Evolutionary conservation across 2,113 vertebrate genomes (phyloP).

Genomic region (Tauraco erythrolophus): DNA sequence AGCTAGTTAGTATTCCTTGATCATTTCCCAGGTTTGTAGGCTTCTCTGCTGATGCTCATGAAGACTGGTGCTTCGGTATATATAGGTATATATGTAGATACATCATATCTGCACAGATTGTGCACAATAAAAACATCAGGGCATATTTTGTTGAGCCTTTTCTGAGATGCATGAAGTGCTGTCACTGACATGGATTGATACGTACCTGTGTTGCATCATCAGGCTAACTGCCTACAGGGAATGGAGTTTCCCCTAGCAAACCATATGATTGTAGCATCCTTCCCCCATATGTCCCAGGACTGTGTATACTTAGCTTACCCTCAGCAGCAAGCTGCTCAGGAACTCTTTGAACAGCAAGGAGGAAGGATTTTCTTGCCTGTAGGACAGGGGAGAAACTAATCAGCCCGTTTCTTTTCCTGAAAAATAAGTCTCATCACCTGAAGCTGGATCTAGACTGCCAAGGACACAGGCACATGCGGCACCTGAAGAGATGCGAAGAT

Average conservation of each 20-base stretch:
- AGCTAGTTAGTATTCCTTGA: not conserved
- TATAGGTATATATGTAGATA: not conserved
- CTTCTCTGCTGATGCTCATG: not conserved
- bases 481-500: fast-evolving
- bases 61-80: not conserved
- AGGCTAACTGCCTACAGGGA: not conserved
- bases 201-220: not conserved
- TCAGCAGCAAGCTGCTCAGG: not conserved
- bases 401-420: not conserved
- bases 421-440: not conserved
- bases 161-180: not conserved
- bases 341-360: not conserved
- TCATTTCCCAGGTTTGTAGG: not conserved
- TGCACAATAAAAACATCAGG: not conserved
- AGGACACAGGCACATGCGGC: fast-evolving
- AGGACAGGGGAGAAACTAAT: not conserved
- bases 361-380: not conserved
- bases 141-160: not conserved
- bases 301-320: not conserved
- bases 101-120: not conserved
- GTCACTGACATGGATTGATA: not conserved
- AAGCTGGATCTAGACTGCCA: not conserved
- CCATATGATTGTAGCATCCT: not conserved
- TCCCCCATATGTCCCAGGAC: not conserved
- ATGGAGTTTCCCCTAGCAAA: not conserved